Evolutionary conservation across 2,113 vertebrate species (phyloP), one percentile per base, ranked within the genome.

Genomic region (Triplophysa siluroides): DNA sequence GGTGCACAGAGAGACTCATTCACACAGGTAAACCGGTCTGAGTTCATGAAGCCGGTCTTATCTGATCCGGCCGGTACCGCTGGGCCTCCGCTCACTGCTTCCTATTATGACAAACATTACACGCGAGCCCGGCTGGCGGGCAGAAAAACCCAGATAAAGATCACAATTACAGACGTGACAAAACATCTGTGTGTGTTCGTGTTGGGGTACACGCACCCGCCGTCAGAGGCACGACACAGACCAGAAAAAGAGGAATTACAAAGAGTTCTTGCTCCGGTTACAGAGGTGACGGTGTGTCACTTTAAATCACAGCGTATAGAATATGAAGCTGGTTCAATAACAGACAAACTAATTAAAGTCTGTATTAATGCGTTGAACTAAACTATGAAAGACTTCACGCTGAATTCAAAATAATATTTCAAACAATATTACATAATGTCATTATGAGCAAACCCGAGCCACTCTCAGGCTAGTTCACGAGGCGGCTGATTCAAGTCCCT

Each of bases 141-240:
- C 70, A 66, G 78, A 83, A 67, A 78, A 19, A 1, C 8, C 86
- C 0, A n/a, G 78, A 92, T 92, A 91, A 85, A 58, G 78, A 91
- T 92, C 90, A 84, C 87, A 85, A 80, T 85, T 81, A 85, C 84
- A 78, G 18, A 3, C 63, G 76, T 54, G 68, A 89, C 89, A 91
- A 83, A 86, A 87, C 78, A 76, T 74, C 85, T 83, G 72, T 67
- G 79, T 88, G 77, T 84, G 88, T 88, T 81, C 52, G 47, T 81
- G 83, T 85, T 33, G 70, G 73, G 66, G 79, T 81, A 74, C 83
- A 78, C 50, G 70, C 78, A 72, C 72, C 43, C 6, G 64, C 79
- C 63, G 65, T 1, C 38, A 3, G 14, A 78, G 47, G 45, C 61
- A 8, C 13, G 10, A 10, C 19, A 23, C 45, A 69, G 23, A 1